Conservation (phyloP, 2,888 invertebrate species). For the Drosophila hamatofila region DNA sequence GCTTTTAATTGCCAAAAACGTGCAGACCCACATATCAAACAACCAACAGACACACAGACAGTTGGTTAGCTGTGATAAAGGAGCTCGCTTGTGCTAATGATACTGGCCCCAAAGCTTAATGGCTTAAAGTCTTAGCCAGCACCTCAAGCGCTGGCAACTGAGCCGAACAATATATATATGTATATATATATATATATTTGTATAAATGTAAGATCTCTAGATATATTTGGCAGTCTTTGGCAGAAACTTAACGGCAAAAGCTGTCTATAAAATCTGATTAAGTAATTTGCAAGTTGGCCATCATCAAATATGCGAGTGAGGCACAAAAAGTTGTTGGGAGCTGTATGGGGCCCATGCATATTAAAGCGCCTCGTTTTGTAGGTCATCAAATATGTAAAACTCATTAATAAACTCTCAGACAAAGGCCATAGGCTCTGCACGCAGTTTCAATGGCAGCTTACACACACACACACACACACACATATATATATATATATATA, state of each 20-base stretch:
- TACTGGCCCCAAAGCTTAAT: constrained; percentile 57
- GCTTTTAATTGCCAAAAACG: constrained; percentile 72
- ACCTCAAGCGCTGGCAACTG: constrained; percentile 22
- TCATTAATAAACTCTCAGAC: constrained; percentile 65
- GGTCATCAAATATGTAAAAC: constrained; percentile 74
- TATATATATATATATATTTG: neutral
- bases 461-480: neutral
- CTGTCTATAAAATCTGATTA: constrained; percentile 69
- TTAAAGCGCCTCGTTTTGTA: constrained; percentile 54
- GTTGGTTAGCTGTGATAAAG: constrained; percentile 8
- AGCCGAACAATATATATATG: neutral
- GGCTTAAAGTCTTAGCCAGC: constrained; percentile 55
- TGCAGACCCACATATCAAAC: constrained; percentile 58
- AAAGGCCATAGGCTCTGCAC: constrained; percentile 14
- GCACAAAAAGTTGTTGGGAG: constrained; percentile 45
- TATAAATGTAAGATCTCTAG: neutral
- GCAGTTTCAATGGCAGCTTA: constrained; percentile 10
- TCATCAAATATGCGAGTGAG: constrained; percentile 72
- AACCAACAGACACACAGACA: constrained; percentile 5
- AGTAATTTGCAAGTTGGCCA: constrained; percentile 72
- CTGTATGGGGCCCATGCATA: constrained; percentile 48
- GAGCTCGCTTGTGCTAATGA: constrained; percentile 26
- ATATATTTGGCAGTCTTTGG: constrained; percentile 18
- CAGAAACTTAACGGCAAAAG: constrained; percentile 19
- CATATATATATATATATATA: neutral